Conservation (phyloP, 35 echinoderm and acorn worm species). For the Ophioderma brevispina region DNA sequence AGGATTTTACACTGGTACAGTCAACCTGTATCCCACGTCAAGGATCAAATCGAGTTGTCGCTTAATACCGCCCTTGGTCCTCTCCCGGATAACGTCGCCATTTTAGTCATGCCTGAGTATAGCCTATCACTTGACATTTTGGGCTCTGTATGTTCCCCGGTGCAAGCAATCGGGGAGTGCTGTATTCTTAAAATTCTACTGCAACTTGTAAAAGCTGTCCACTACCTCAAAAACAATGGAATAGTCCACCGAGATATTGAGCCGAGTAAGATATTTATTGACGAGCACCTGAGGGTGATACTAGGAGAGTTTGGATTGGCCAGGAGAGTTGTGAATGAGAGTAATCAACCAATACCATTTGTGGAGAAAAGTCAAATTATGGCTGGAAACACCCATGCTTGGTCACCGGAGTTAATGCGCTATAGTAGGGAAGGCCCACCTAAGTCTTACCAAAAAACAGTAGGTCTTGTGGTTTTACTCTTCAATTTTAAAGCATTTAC, state of each 20-base stretch:
- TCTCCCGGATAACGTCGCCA: constrained; percentile 11
- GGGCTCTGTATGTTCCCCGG: background rate
- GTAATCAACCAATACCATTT: constrained; percentile 42
- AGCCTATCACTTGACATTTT: constrained; percentile 5
- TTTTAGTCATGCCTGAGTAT: constrained; percentile 43
- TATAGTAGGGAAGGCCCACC: constrained; percentile 39
- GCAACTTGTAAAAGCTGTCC: constrained; percentile 29
- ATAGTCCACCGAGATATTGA: constrained; percentile 52
- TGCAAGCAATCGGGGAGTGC: background rate
- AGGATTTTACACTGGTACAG: background rate
- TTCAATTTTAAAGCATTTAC: too few species aligned
- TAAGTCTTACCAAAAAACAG: constrained; percentile 47
- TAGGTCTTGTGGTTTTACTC: too few species aligned
- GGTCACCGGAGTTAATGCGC: constrained; percentile 46
- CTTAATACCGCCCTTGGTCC: background rate
- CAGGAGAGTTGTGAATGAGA: constrained; percentile 11
- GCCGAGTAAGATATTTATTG: constrained; percentile 14
- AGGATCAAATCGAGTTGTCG: background rate
- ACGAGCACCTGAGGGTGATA: constrained; percentile 15
- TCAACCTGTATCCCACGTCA: background rate
- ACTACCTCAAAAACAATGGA: constrained; percentile 12
- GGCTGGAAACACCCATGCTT: constrained; percentile 37
- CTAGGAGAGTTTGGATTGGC: constrained; percentile 49
- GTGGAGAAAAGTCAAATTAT: constrained; percentile 38
- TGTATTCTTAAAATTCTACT: constrained; percentile 32